Percentiles rank a stretch among this genome's conserved stretches.
phyloP scores from a whole-genome alignment of 2,888 invertebrate genomes.

The Eudemis profundana region DNA sequence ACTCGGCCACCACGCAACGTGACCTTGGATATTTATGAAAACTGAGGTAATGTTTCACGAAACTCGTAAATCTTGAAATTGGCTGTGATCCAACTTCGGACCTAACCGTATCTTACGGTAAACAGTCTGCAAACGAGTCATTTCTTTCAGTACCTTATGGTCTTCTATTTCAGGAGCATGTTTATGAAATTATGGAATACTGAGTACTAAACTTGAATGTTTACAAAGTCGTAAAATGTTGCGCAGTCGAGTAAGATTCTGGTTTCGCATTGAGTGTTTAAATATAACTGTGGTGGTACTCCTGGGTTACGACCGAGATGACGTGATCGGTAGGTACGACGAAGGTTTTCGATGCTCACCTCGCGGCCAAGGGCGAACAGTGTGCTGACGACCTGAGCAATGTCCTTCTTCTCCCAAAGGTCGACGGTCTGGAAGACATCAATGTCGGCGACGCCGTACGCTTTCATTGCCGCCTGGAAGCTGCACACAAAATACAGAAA shows the following conservation, averaged over 20 bases:
- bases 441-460: conserved; percentile 94
- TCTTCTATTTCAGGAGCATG: conserved; percentile 53
- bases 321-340: neutral
- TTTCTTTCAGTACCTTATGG: conserved; percentile 55
- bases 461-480: conserved; percentile 94
- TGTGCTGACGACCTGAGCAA: conserved; percentile 93
- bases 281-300: conserved; percentile 13
- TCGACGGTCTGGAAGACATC: conserved; percentile 99
- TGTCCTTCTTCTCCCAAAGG: conserved; percentile 97
- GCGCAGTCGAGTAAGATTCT: conserved; percentile 11
- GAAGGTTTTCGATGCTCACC: conserved; percentile 77
- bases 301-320: too few species aligned
- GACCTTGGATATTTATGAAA: conserved; percentile 81
- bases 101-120: conserved; percentile 67
- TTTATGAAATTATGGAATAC: conserved; percentile 44
- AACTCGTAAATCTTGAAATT: conserved; percentile 78
- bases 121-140: conserved; percentile 71
- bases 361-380: conserved; percentile 94
- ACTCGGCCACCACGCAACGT: conserved; percentile 53
- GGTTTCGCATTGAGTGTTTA: conserved; percentile 3
- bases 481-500: conserved; percentile 55
- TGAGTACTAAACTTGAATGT: conserved; percentile 46
- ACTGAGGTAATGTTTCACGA: conserved; percentile 79
- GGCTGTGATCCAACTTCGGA: conserved; percentile 73
- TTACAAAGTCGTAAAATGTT: conserved; percentile 45